Evolutionary conservation across 1,140 invertebrate genomes (phyloP), one percentile per base, ranked within the genome.

Genomic region (Cotesia vestalis): DNA sequence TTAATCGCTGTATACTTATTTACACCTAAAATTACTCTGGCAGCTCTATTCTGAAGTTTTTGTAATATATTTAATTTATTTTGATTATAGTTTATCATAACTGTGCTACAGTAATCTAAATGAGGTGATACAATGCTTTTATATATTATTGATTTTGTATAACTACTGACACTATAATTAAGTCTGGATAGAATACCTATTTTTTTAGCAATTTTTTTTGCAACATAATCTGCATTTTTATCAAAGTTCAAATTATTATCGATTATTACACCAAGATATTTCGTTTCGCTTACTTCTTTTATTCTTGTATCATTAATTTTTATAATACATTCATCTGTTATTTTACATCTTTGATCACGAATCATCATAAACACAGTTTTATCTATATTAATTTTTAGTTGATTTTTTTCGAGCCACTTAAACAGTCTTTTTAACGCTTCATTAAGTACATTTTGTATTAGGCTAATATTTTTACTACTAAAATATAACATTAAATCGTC

Each of bases 401-500:
- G 52, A n/a, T 53, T 53, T 3, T 17, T 53, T 3, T 4, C 12
- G 9, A 53, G 12, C 52, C 52, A 53, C 12, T 17, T 17, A 17
- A 3, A 53, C 3, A 53, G 11, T n/a, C 14, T 53, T 3, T 4
- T 53, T 17, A 53, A 53, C 4, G 11, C 14, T n/a, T 53, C 4
- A 53, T 53, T 53, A 3, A 53, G 11, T 3, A n/a, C 14, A 4
- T 53, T 53, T 63, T 71, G 60, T 27, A 71, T 62, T 63, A 2
- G 1, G 0, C 34, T 11, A 4, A 34, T 17, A 63, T 72, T 52
- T 14, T 73, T 20, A n/a, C 72, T 60, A 2, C 8, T 52, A 12
- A 46, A 35, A 68, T 68, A 71, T 35, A 76, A 11, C 12, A 76
- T 14, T 0, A 66, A 68, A 67, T 76, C 71, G 52, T 76, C 69